Conservation (phyloP, 2,888 invertebrate species). For the Lycia hirtaria region DNA sequence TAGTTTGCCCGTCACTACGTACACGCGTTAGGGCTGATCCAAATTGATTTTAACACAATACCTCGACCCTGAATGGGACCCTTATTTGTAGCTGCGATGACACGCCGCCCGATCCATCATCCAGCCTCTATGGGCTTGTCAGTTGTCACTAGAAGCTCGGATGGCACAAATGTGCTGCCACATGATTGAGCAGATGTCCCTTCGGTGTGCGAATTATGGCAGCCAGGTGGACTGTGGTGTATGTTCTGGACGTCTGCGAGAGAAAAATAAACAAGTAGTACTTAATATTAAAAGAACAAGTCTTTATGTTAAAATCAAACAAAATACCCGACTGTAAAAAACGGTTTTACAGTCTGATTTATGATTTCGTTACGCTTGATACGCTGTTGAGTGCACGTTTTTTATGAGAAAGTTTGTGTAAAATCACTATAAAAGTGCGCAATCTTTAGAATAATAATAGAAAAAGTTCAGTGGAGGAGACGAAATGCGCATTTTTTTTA, state of each 20-base stretch:
- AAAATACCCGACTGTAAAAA: too few relatives aligned
- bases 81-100: conserved; percentile 79
- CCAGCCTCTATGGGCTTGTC: conserved; percentile 31
- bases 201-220: conserved; percentile 7
- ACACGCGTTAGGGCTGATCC: conserved; percentile 72
- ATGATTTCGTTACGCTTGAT: too few relatives aligned
- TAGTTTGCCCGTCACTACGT: conserved; percentile 37
- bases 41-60: conserved; percentile 85
- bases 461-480: too few relatives aligned
- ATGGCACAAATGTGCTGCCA: conserved; percentile 21
- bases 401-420: too few relatives aligned
- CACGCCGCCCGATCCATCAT: conserved; percentile 75
- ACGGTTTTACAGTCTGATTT: too few relatives aligned
- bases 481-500: too few relatives aligned
- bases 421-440: too few relatives aligned
- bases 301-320: too few relatives aligned
- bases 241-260: not conserved
- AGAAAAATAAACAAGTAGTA: not conserved
- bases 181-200: conserved; percentile 31
- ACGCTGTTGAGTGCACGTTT: too few relatives aligned
- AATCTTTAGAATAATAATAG: too few relatives aligned
- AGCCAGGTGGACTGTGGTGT: conserved; percentile 14
- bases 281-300: not conserved
- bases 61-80: conserved; percentile 66
- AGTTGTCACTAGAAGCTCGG: conserved; percentile 13